Evolutionary conservation across 2,797 vertebrate species (phyloP).

Genomic region (Pseudochaenichthys georgianus): DNA sequence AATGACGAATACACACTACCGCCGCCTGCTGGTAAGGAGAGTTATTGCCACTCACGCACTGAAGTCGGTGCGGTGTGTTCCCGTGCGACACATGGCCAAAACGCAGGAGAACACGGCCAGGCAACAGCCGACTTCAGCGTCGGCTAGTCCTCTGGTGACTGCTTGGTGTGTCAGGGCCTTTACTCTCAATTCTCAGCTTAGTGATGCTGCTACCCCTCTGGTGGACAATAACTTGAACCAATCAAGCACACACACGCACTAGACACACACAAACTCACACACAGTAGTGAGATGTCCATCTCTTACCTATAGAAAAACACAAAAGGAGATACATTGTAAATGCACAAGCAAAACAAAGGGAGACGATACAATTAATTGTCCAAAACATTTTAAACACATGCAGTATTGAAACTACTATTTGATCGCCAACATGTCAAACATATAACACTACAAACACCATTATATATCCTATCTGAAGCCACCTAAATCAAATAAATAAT

Average conservation of each 20-base stretch:
- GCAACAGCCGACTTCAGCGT: too few species aligned
- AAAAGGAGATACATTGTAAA: constrained; percentile 17
- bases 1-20: too few species aligned
- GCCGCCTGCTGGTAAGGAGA: too few species aligned
- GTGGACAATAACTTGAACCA: constrained; percentile 5
- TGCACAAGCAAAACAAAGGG: neutral
- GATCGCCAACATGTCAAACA: neutral
- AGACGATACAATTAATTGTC: neutral
- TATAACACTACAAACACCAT: neutral
- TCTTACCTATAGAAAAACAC: constrained; percentile 57
- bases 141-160: too few species aligned
- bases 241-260: neutral
- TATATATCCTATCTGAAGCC: neutral
- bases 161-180: too few species aligned
- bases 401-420: neutral
- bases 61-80: too few species aligned
- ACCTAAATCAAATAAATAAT: neutral
- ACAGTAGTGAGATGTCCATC: constrained; percentile 4
- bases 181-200: constrained; percentile 24
- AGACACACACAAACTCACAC: neutral
- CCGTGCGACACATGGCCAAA: too few species aligned
- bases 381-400: neutral
- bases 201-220: constrained; percentile 27
- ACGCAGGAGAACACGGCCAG: too few species aligned
- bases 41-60: too few species aligned